Percentiles rank a stretch among this genome's conserved stretches.
Evolutionary conservation across 1,140 invertebrate species (phyloP).

Genomic region (Artemia franciscana): DNA sequence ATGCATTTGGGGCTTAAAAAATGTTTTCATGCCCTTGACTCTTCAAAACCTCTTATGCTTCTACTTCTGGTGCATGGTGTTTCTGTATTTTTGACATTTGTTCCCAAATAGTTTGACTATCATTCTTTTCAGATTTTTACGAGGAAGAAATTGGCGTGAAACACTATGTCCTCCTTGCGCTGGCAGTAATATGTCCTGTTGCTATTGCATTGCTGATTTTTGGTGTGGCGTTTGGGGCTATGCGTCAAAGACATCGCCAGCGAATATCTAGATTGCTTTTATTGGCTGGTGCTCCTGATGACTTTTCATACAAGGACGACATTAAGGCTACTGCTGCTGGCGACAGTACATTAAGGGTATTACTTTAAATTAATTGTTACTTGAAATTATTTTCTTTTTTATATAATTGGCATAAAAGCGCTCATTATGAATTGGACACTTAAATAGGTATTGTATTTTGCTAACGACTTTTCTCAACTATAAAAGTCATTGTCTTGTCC

Average conservation of each 20-base stretch:
- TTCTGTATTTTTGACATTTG: not conserved
- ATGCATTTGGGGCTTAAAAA: too few species aligned
- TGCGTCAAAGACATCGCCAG: constrained; percentile 33
- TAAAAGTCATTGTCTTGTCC: too few species aligned
- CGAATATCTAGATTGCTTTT: constrained; percentile 25
- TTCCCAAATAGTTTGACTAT: not conserved
- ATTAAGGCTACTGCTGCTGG: constrained; percentile 57
- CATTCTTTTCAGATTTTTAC: not conserved
- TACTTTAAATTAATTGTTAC: too few species aligned
- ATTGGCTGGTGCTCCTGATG: constrained; percentile 28
- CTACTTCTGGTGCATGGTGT: not conserved
- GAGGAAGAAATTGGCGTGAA: constrained; percentile 1
- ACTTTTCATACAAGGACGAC: constrained; percentile 25
- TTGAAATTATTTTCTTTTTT: too few species aligned
- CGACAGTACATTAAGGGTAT: constrained; percentile 60
- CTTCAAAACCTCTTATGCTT: not conserved
- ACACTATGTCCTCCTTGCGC: constrained; percentile 25
- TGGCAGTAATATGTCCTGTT: constrained; percentile 34
- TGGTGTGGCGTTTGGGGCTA: constrained; percentile 25
- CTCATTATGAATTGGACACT: too few species aligned
- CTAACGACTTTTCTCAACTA: too few species aligned
- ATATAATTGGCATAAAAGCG: too few species aligned
- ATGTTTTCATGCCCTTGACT: not conserved
- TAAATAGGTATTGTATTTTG: too few species aligned
- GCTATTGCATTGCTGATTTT: constrained; percentile 29